Percentiles rank a stretch among this genome's conserved stretches.
Conservation (phyloP, 2,113 vertebrate genomes). For the Cephalopterus ornatus region DNA sequence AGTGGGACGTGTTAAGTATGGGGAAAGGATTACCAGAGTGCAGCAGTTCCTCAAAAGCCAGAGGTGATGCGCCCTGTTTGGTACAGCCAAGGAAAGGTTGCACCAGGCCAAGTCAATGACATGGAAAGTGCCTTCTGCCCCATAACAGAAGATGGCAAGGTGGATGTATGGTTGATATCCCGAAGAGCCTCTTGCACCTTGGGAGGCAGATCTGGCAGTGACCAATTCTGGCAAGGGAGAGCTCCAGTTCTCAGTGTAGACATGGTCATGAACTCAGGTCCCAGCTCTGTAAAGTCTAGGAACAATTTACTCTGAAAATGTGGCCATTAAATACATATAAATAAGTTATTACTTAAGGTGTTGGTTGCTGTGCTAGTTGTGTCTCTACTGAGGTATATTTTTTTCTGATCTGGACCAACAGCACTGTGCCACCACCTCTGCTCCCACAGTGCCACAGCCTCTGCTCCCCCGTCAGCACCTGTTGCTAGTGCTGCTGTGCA, state of each 20-base stretch:
- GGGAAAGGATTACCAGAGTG: neutral
- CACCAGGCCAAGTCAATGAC: neutral
- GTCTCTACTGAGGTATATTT: neutral
- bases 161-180: neutral
- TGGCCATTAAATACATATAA: neutral
- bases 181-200: fast-evolving
- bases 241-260: neutral
- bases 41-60: neutral
- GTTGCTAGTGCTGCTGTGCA: neutral
- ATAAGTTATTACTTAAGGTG: neutral
- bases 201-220: neutral
- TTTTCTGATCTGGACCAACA: neutral
- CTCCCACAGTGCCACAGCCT: neutral
- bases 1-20: fast-evolving
- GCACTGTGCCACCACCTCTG: fast-evolving
- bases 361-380: neutral
- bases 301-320: neutral
- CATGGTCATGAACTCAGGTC: fast-evolving
- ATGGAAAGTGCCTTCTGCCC: neutral
- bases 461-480: neutral
- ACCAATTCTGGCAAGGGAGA: neutral
- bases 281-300: neutral
- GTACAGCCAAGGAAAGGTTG: neutral
- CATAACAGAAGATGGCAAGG: fast-evolving
- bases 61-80: neutral